These are phyloP conservation scores for Drosophila tristis DNA, from an alignment of 1,140 invertebrate species.

Conservation along the genomic window DNA sequence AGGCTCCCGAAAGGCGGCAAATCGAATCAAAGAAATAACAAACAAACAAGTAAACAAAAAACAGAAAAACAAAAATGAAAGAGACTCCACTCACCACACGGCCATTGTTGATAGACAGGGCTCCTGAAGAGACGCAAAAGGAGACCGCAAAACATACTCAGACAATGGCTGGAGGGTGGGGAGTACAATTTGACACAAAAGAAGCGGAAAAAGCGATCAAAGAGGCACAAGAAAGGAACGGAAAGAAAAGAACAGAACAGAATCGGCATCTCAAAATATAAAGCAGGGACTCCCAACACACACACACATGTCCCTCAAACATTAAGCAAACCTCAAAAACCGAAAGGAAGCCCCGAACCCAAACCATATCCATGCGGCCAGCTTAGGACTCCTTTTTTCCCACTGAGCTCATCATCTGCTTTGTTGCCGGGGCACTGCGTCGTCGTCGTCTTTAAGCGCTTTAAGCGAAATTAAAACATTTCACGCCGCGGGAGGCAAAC, in stretches of 20 bases:
- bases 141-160: conserved; percentile 52
- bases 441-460: conserved; percentile 66
- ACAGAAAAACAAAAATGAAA: conserved; percentile 31
- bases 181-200: conserved; percentile 50
- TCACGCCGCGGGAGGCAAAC: conserved; percentile 47
- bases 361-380: conserved; percentile 51
- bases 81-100: conserved; percentile 33
- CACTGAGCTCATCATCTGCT: conserved; percentile 31
- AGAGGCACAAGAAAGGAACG: conserved; percentile 56
- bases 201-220: conserved; percentile 81
- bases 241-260: conserved; percentile 23
- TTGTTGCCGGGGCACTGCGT: conserved; percentile 54
- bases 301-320: conserved; percentile 30
- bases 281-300: conserved; percentile 28
- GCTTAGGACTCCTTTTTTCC: conserved; percentile 49
- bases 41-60: conserved; percentile 57
- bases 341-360: conserved; percentile 34
- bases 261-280: conserved; percentile 23
- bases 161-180: conserved; percentile 52
- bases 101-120: conserved; percentile 44
- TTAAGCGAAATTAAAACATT: conserved; percentile 77
- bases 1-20: conserved; percentile 68
- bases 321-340: conserved; percentile 38
- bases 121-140: conserved; percentile 38
- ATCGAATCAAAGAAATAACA: conserved; percentile 81